phyloP scores from a whole-genome alignment of 2,113 vertebrate species.

The Steatornis caripensis region DNA sequence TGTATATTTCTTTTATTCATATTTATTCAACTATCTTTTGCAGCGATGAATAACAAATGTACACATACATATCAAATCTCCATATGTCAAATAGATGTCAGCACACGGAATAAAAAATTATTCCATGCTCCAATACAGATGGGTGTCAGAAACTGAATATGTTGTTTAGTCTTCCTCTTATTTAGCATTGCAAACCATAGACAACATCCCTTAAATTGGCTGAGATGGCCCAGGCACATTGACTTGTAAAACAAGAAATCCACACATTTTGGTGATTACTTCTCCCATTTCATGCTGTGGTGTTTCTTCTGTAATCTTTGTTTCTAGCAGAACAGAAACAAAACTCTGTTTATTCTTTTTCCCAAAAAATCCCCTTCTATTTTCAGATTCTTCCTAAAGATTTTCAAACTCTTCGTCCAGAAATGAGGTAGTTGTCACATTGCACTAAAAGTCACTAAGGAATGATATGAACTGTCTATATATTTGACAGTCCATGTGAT shows the following conservation, averaged over 20 bases:
- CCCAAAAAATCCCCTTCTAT: fast-evolving
- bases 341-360: not conserved
- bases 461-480: not conserved
- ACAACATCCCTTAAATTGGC: not conserved
- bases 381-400: not conserved
- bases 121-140: not conserved
- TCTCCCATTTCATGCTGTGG: not conserved
- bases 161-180: not conserved
- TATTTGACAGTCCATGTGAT: not conserved
- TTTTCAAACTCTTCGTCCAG: not conserved
- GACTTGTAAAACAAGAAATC: not conserved
- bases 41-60: not conserved
- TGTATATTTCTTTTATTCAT: not conserved
- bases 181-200: not conserved
- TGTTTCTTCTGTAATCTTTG: not conserved
- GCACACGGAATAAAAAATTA: not conserved
- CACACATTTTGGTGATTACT: not conserved
- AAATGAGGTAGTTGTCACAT: not conserved
- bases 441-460: not conserved
- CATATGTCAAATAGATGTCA: not conserved
- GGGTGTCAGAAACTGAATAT: not conserved
- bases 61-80: not conserved
- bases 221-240: not conserved
- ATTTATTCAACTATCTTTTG: constrained; percentile 1
- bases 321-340: not conserved